These are phyloP conservation scores for Eupithecia inturbata DNA, from an alignment of 2,888 invertebrate species.

Conservation along the genomic window DNA sequence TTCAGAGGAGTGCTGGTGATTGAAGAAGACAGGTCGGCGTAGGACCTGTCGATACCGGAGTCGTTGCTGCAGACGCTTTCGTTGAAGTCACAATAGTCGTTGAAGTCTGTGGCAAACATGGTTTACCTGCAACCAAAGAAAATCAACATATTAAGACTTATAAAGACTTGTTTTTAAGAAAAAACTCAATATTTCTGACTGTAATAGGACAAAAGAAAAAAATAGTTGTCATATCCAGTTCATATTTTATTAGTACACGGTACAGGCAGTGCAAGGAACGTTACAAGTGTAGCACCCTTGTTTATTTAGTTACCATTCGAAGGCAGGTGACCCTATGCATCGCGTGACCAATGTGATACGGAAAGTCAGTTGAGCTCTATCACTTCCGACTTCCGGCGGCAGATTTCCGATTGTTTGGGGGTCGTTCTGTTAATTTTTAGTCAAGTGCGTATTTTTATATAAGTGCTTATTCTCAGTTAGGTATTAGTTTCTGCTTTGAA, in stretches of 20 bases:
- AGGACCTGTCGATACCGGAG: slow-evolving; percentile 89
- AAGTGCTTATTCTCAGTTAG: not conserved
- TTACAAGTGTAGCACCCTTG: slow-evolving; percentile 38
- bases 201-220: not conserved
- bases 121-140: slow-evolving; percentile 54
- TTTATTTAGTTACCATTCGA: slow-evolving; percentile 62
- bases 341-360: slow-evolving; percentile 71
- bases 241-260: slow-evolving; percentile 6
- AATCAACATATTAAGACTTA: not conserved
- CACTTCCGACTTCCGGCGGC: slow-evolving; percentile 77
- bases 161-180: not conserved
- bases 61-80: slow-evolving; percentile 87
- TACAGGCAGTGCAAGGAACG: slow-evolving; percentile 9
- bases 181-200: not conserved
- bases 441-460: slow-evolving; percentile 14
- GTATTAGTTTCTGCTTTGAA: not conserved
- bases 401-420: slow-evolving; percentile 63
- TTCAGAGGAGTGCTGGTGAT: slow-evolving; percentile 68
- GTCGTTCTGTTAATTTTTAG: slow-evolving; percentile 18
- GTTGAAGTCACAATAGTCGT: slow-evolving; percentile 78
- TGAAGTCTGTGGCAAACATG: slow-evolving; percentile 75
- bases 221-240: not conserved
- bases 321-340: slow-evolving; percentile 61
- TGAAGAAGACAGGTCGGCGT: slow-evolving; percentile 62
- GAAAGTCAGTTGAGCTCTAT: slow-evolving; percentile 81